These are phyloP conservation scores for Gerris lacustris DNA, from an alignment of 2,888 invertebrate genomes.

Conservation along the genomic window DNA sequence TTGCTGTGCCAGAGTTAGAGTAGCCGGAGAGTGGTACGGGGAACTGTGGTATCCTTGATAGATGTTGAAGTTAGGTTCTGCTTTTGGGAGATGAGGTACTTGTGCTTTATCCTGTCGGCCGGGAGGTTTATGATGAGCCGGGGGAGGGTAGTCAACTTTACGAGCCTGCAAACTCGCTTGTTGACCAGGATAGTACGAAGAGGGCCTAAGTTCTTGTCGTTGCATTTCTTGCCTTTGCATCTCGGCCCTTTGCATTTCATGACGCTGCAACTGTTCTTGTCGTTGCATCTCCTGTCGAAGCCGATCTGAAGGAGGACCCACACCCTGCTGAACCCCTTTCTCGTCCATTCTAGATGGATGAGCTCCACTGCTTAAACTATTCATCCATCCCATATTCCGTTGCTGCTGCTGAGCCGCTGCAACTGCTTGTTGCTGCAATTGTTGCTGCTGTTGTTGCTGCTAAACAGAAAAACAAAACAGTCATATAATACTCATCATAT, in stretches of 20 bases:
- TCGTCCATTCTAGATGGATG: conserved; percentile 32
- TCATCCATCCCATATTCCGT: conserved; percentile 36
- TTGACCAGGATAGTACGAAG: conserved; percentile 7
- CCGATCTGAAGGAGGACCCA: neutral
- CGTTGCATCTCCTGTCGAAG: conserved; percentile 36
- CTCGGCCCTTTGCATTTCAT: neutral
- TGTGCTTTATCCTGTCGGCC: conserved; percentile 33
- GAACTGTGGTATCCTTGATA: conserved; percentile 48
- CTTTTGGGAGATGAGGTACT: conserved; percentile 41
- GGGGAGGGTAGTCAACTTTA: conserved; percentile 40
- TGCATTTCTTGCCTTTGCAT: neutral
- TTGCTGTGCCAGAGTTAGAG: conserved; percentile 31
- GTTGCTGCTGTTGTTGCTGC: conserved; percentile 31
- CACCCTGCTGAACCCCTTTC: conserved; percentile 34
- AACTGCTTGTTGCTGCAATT: conserved; percentile 35
- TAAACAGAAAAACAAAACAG: neutral
- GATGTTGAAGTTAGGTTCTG: conserved; percentile 54
- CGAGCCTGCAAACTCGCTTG: conserved; percentile 32
- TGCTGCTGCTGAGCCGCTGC: conserved; percentile 36
- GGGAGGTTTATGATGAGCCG: conserved; percentile 38
- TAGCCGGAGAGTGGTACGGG: conserved; percentile 40
- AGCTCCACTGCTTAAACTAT: conserved; percentile 34
- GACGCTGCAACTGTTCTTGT: conserved; percentile 26
- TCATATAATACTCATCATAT: no score
- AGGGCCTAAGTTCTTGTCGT: neutral